phyloP scores from a whole-genome alignment of 2,797 vertebrate species.

The Phoebastria nigripes region DNA sequence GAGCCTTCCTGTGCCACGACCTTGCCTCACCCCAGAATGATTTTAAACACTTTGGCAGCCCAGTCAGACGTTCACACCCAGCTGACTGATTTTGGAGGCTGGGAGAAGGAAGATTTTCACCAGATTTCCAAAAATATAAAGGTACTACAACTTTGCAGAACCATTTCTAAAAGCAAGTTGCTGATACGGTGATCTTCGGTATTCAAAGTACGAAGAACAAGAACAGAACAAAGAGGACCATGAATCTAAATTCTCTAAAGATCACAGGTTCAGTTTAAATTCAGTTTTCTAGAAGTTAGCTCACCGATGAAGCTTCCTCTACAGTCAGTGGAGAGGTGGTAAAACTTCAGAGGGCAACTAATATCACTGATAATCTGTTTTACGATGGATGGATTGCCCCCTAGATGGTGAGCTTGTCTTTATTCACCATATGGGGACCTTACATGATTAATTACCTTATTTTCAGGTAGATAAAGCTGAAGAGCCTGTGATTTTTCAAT shows the following conservation, averaged over 20 bases:
- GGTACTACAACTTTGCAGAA: rapidly evolving
- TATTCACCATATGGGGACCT: rapidly evolving
- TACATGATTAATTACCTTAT: not conserved
- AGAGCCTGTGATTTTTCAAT: not conserved
- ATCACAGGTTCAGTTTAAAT: not conserved
- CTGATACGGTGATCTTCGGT: too few species aligned
- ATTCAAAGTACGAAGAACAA: not conserved
- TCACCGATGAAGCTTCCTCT: not conserved
- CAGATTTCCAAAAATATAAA: not conserved
- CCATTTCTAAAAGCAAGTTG: not conserved
- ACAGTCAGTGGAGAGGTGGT: not conserved
- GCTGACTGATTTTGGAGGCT: not conserved
- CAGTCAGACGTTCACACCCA: not conserved
- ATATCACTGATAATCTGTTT: not conserved
- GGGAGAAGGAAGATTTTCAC: not conserved
- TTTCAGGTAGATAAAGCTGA: not conserved
- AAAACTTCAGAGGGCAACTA: not conserved
- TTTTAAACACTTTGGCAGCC: not conserved
- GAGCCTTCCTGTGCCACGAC: not conserved
- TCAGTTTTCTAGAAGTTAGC: not conserved
- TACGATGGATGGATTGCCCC: not conserved
- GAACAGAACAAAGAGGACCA: not conserved
- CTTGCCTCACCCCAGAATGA: not conserved
- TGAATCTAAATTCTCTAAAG: not conserved
- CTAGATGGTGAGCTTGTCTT: not conserved